Evolutionary conservation across 2,797 vertebrate genomes (phyloP).

Genomic region (Silurus lanzhouensis): DNA sequence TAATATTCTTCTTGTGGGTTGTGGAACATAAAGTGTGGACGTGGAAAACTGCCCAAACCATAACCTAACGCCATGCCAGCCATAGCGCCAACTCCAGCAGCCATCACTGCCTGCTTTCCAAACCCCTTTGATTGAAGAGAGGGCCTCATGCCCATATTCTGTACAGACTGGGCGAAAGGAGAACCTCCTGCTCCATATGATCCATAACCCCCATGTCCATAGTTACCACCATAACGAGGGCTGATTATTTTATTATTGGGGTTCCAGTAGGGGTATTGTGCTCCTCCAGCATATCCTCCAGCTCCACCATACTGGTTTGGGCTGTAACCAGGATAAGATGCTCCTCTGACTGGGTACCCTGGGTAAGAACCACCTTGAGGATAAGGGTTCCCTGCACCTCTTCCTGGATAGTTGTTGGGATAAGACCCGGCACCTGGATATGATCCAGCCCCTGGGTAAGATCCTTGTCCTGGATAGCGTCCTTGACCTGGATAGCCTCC

Average conservation of each 20-base stretch:
- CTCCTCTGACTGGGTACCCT: constrained; percentile 56
- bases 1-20: constrained; percentile 74
- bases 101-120: constrained; percentile 78
- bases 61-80: constrained; percentile 82
- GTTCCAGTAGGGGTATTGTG: constrained; percentile 67
- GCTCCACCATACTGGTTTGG: constrained; percentile 50
- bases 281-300: constrained; percentile 58
- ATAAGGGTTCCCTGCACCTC: constrained; percentile 52
- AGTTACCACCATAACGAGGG: constrained; percentile 71
- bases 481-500: constrained; percentile 43
- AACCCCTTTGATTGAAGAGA: constrained; percentile 69
- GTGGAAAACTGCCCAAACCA: constrained; percentile 77
- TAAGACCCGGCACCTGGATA: constrained; percentile 43
- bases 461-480: constrained; percentile 18
- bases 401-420: constrained; percentile 52
- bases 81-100: constrained; percentile 77
- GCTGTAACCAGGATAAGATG: constrained; percentile 46
- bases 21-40: constrained; percentile 74
- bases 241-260: constrained; percentile 75
- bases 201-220: constrained; percentile 61
- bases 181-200: constrained; percentile 65
- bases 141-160: constrained; percentile 65
- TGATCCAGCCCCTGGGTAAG: constrained; percentile 10
- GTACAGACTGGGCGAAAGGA: constrained; percentile 69
- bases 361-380: constrained; percentile 59